Conservation (phyloP, 53 echinoderm and acorn worm species). For the Actinopyga echinites region DNA sequence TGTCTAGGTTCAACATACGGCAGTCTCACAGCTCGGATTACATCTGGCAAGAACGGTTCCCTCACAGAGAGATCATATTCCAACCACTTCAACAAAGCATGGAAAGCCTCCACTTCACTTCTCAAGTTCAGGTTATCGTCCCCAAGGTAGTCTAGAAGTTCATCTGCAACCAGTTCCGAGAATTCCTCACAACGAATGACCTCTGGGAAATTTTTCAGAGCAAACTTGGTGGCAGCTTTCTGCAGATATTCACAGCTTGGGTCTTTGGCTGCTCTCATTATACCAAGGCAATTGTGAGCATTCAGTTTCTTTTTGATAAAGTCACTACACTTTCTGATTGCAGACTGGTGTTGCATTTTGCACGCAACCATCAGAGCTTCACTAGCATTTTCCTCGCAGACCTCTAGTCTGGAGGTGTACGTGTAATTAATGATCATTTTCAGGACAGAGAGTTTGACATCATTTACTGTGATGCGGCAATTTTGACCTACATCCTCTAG, state of each 20-base stretch:
- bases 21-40: slow-evolving; percentile 76
- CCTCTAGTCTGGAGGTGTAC: slow-evolving; percentile 91
- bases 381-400: slow-evolving; percentile 88
- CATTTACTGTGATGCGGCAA: slow-evolving; percentile 66
- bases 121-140: slow-evolving; percentile 91
- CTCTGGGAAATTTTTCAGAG: slow-evolving; percentile 91
- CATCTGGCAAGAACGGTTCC: slow-evolving; percentile 61
- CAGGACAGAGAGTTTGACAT: slow-evolving; percentile 74
- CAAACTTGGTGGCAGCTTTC: slow-evolving; percentile 81
- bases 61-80: slow-evolving; percentile 75
- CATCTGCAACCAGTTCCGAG: slow-evolving; percentile 65
- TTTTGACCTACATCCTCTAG: slow-evolving; percentile 58
- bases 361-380: slow-evolving; percentile 85
- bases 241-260: slow-evolving; percentile 85
- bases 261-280: slow-evolving; percentile 76
- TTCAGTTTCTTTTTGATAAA: slow-evolving; percentile 83
- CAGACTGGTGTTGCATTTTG: slow-evolving; percentile 85
- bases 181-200: slow-evolving; percentile 86
- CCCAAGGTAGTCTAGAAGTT: slow-evolving; percentile 85
- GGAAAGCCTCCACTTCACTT: slow-evolving; percentile 85
- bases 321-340: slow-evolving; percentile 93
- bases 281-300: slow-evolving; percentile 84
- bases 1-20: slow-evolving; percentile 79
- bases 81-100: slow-evolving; percentile 90
- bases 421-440: slow-evolving; percentile 95